Conservation (phyloP, 1,140 invertebrate genomes). For the Antheraea pernyi region DNA sequence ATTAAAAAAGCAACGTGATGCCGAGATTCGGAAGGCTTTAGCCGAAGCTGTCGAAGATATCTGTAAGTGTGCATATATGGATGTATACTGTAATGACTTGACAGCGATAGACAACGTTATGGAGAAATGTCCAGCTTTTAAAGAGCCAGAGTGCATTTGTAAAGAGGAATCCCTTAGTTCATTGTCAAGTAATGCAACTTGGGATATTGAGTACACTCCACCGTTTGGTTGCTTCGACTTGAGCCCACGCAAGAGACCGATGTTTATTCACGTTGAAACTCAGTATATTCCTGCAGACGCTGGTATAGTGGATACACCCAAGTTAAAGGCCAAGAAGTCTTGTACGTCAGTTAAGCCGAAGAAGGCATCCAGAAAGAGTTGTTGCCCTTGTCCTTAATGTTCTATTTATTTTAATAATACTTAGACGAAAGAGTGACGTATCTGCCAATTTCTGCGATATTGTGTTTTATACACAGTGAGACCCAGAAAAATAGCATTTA, state of each 20-base stretch:
- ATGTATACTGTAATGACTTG: conserved; percentile 73
- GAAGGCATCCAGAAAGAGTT: conserved; percentile 37
- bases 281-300: conserved; percentile 65
- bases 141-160: conserved; percentile 68
- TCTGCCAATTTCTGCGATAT: too few species aligned
- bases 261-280: conserved; percentile 65
- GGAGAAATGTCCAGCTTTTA: conserved; percentile 66
- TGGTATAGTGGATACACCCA: conserved; percentile 47
- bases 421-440: too few species aligned
- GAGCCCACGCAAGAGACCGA: conserved; percentile 51
- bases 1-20: conserved; percentile 63
- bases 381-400: conserved; percentile 25
- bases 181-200: conserved; percentile 69
- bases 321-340: conserved; percentile 46
- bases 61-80: conserved; percentile 76
- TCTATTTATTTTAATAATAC: background rate
- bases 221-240: conserved; percentile 72
- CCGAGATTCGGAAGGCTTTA: conserved; percentile 67
- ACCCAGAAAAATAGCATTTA: too few species aligned
- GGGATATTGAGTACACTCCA: conserved; percentile 75
- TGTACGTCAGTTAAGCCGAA: conserved; percentile 44
- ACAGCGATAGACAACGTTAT: conserved; percentile 70
- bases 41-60: conserved; percentile 68
- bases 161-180: conserved; percentile 65
- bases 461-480: too few species aligned